Evolutionary conservation across 1,140 invertebrate genomes (phyloP).

Genomic region (Pectinophora gossypiella): DNA sequence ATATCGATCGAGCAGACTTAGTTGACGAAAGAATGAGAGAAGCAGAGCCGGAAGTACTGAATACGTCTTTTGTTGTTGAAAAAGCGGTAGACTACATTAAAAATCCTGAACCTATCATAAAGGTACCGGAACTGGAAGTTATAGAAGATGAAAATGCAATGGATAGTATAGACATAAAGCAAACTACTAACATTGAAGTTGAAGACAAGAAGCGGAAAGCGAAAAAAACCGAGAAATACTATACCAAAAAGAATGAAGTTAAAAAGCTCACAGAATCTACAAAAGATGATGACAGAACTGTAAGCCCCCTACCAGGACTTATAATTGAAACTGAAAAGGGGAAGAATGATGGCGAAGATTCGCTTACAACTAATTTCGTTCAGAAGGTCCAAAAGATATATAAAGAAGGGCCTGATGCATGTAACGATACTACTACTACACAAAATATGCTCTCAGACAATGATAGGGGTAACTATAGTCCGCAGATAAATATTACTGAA

Average conservation of each 20-base stretch:
- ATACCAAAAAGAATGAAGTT: conserved; percentile 8
- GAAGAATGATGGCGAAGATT: conserved; percentile 22
- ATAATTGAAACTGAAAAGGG: conserved; percentile 31
- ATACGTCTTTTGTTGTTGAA: conserved; percentile 37
- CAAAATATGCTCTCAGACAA: conserved; percentile 36
- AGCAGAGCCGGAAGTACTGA: conserved; percentile 24
- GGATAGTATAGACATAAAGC: too few relatives aligned
- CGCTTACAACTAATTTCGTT: conserved; percentile 21
- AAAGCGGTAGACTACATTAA: conserved; percentile 1
- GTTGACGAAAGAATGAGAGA: conserved; percentile 48
- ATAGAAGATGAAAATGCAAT: conserved; percentile 23
- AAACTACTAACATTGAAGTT: too few relatives aligned
- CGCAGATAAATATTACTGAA: conserved; percentile 17
- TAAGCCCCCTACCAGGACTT: conserved; percentile 46
- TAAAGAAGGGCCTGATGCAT: conserved; percentile 15
- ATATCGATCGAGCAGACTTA: conserved; percentile 12
- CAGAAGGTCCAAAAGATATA: conserved; percentile 42
- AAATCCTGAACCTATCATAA: conserved; percentile 21
- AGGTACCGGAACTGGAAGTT: conserved; percentile 35
- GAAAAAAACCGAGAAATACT: neutral
- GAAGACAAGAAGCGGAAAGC: conserved; percentile 6
- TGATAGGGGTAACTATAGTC: conserved; percentile 23
- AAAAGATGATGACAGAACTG: conserved; percentile 24
- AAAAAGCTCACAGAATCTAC: conserved; percentile 6
- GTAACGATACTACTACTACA: conserved; percentile 21